Evolutionary conservation across 2,888 invertebrate species (phyloP), one percentile per base, ranked within the genome.

Genomic region (Drosophila trichaetosa): DNA sequence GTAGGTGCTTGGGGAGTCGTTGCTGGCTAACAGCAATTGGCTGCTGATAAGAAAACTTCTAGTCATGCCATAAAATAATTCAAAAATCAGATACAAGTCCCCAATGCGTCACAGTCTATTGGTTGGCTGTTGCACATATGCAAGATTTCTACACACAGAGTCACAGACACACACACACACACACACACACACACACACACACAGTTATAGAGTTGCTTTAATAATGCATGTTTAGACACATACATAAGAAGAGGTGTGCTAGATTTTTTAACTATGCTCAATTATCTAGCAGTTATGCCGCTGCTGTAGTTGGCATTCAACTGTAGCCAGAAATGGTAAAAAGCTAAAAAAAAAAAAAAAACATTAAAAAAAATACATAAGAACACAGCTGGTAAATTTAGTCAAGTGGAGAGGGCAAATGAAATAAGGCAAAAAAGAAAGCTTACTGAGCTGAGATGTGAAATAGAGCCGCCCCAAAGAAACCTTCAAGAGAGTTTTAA

Each of bases 401-500:
- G 87, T 82, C 88, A 83, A 82, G 76, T 83, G 76, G 72, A 61
- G 66, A 80, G 74, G 79, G 65, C 67, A 73, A 69, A 61, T 18
- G 33, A 49, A 61, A 52, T 16, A 42, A 68, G 42, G 31, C 54
- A 58, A 67, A 64, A 64, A 63, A 70, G 71, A 60, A 59, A 70
- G 66, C 75, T 69, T 60, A 69, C 56, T 24, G 33, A 54, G 63
- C 53, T 18, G 56, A 49, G 74, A 69, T 60, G 16, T 53, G 36
- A 73, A 67, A 67, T 61, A 38, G 27, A 76, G 46, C 51, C 51
- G 29, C n/a, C 27, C 29, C 52, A 29, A 53, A 16, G 49, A 68
- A 64, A 63, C 82, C 87, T 87, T 84, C 79, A 53, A 21, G 36
- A 52, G 62, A 74, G 87, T 88, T 69, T 88, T 67, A 27, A 68